These are phyloP conservation scores for Decapterus maruadsi DNA, from an alignment of 2,797 vertebrate genomes.

Conservation along the genomic window DNA sequence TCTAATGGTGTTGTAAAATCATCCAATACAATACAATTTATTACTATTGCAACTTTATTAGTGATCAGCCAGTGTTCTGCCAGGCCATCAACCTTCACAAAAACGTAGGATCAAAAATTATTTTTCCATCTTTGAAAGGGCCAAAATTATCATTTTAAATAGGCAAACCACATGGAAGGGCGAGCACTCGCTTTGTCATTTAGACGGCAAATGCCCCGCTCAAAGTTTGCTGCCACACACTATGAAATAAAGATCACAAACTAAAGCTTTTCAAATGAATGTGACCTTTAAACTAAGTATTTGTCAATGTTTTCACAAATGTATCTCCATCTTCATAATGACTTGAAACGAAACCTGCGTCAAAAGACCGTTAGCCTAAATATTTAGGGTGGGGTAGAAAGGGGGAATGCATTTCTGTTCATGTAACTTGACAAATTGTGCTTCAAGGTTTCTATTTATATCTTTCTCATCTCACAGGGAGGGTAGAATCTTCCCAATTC, in stretches of 20 bases:
- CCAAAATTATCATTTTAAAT: slow-evolving; percentile 35
- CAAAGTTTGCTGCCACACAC: slow-evolving; percentile 20
- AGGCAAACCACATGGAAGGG: slow-evolving; percentile 21
- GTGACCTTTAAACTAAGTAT: slow-evolving; percentile 57
- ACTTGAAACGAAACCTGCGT: slow-evolving; percentile 66
- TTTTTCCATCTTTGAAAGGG: slow-evolving; percentile 23
- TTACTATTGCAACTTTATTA: slow-evolving; percentile 17
- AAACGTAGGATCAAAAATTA: slow-evolving; percentile 39
- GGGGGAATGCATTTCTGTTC: slow-evolving; percentile 67
- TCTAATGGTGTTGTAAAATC: neutral
- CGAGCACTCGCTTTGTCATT: slow-evolving; percentile 29
- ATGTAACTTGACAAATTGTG: slow-evolving; percentile 83
- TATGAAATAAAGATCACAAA: slow-evolving; percentile 29
- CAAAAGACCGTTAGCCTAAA: slow-evolving; percentile 57
- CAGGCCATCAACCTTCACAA: slow-evolving; percentile 35
- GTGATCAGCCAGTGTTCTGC: slow-evolving; percentile 15
- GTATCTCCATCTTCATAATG: slow-evolving; percentile 59
- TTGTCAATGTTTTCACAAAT: slow-evolving; percentile 53
- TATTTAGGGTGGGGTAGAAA: slow-evolving; percentile 60
- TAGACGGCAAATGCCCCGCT: neutral
- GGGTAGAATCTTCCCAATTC: slow-evolving; percentile 84
- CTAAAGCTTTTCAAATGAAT: slow-evolving; percentile 44
- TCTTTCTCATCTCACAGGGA: slow-evolving; percentile 83
- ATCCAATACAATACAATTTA: slow-evolving; percentile 33
- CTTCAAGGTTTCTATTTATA: slow-evolving; percentile 87